Conservation (phyloP, 2,888 invertebrate genomes). For the Lasioglossum zephyrum region DNA sequence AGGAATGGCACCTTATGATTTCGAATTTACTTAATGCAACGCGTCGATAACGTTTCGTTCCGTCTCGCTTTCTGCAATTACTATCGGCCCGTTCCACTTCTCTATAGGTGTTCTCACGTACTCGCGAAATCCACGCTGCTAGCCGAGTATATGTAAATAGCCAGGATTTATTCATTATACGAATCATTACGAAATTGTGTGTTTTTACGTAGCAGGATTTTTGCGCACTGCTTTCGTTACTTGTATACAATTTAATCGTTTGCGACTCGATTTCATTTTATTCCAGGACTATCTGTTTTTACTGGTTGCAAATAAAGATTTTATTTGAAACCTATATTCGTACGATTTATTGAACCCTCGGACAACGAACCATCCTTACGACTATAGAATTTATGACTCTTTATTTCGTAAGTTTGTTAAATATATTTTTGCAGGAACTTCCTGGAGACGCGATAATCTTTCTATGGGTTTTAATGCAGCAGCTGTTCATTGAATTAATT, state of each 20-base stretch:
- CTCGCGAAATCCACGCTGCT: neutral
- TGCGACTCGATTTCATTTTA: neutral
- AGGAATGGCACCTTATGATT: constrained; percentile 32
- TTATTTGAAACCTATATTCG: neutral
- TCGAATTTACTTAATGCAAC: constrained; percentile 32
- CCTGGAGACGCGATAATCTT: neutral
- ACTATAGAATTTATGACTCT: neutral
- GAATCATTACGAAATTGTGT: neutral
- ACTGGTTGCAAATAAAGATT: neutral
- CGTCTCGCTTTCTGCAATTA: constrained; percentile 35
- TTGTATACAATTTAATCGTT: neutral
- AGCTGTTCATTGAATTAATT: neutral
- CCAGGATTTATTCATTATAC: neutral
- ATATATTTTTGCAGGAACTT: neutral
- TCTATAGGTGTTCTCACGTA: constrained; percentile 1
- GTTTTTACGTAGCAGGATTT: neutral
- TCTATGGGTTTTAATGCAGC: neutral
- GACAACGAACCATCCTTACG: neutral
- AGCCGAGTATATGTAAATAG: neutral
- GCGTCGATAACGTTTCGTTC: constrained; percentile 21
- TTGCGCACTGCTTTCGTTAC: neutral
- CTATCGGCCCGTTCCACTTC: constrained; percentile 19
- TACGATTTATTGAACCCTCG: neutral
- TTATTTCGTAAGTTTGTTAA: neutral
- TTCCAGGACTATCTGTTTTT: neutral